phyloP scores from a whole-genome alignment of 2,113 vertebrate genomes.

The Martes martes region DNA sequence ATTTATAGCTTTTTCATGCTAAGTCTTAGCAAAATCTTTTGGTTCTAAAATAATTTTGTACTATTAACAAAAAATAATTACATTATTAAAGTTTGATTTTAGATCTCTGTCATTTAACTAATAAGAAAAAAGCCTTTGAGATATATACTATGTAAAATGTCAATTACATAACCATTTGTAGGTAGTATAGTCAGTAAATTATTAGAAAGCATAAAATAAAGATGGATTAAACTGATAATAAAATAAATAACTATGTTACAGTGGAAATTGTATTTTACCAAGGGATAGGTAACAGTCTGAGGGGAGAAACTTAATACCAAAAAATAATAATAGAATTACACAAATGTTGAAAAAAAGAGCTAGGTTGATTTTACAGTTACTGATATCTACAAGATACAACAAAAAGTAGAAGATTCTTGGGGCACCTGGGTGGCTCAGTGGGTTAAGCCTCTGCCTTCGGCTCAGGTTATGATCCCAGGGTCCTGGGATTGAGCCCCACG shows the following conservation, averaged over 20 bases:
- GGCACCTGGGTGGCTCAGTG: too few relatives aligned
- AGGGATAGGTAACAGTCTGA: neutral
- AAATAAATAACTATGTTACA: neutral
- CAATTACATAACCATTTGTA: neutral
- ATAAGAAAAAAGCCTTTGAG: neutral
- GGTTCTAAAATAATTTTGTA: conserved; percentile 1
- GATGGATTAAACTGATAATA: neutral
- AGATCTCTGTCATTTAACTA: neutral
- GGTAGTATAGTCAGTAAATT: neutral
- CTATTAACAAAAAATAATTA: conserved; percentile 21
- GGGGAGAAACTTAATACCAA: neutral
- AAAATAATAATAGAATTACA: neutral
- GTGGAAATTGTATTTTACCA: neutral
- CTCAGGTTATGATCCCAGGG: too few relatives aligned
- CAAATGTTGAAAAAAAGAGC: neutral
- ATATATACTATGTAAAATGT: neutral
- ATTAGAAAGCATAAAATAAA: neutral
- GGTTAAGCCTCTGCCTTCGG: too few relatives aligned
- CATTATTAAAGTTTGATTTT: conserved; percentile 12
- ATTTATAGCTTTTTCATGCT: neutral
- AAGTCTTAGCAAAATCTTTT: neutral
- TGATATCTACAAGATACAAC: neutral
- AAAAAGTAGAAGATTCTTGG: neutral
- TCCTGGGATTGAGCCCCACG: too few relatives aligned
- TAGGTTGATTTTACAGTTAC: neutral